phyloP scores from a whole-genome alignment of 2,113 vertebrate species.

The Gopherus evgoodei region DNA sequence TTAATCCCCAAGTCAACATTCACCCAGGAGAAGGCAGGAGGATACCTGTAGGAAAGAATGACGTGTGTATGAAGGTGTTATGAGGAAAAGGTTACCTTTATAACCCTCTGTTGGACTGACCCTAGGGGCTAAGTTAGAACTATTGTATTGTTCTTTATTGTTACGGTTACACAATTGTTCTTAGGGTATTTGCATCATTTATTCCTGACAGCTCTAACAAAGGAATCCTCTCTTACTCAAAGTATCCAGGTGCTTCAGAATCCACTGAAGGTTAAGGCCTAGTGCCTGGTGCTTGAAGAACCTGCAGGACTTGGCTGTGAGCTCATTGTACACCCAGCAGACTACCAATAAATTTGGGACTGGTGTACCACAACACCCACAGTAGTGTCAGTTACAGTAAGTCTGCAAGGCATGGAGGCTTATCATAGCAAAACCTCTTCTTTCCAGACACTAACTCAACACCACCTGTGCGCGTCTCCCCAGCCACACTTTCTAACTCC shows the following conservation, averaged over 20 bases:
- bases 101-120: not conserved
- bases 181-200: not conserved
- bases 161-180: not conserved
- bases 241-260: not conserved
- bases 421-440: not conserved
- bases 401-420: not conserved
- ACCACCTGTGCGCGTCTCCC: not conserved
- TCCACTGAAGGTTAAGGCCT: not conserved
- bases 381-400: not conserved
- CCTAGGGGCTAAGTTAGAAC: not conserved
- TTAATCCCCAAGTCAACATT: not conserved
- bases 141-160: not conserved
- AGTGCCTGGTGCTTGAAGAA: not conserved
- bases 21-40: not conserved
- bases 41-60: not conserved
- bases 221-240: not conserved
- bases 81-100: not conserved
- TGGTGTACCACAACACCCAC: not conserved
- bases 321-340: not conserved
- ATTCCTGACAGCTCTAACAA: not conserved
- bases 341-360: not conserved
- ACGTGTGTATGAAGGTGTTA: not conserved
- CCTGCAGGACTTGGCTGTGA: not conserved
- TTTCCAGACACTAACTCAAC: not conserved
- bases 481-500: not conserved